Evolutionary conservation across 2,888 invertebrate genomes (phyloP).

Genomic region (Eustalomyia histrio): DNA sequence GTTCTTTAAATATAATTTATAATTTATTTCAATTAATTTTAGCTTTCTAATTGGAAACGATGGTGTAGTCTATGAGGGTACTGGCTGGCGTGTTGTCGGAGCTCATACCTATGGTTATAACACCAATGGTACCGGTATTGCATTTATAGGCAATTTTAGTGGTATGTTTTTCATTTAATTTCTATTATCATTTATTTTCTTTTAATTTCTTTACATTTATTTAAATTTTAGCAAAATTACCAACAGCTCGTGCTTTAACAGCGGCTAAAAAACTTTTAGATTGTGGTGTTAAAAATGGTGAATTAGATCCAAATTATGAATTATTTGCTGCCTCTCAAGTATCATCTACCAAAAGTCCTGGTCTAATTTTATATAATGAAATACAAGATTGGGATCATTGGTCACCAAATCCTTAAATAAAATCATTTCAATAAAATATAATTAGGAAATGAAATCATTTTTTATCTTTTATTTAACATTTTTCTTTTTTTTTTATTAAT

Average conservation of each 20-base stretch:
- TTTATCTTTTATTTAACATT: too few species aligned
- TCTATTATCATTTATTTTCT: neutral
- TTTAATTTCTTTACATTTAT: neutral
- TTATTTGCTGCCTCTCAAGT: slow-evolving; percentile 81
- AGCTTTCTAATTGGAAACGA: slow-evolving; percentile 84
- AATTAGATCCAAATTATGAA: slow-evolving; percentile 78
- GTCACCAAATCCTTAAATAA: slow-evolving; percentile 70
- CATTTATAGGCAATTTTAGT: slow-evolving; percentile 82
- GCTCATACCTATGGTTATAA: slow-evolving; percentile 83
- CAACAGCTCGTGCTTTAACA: slow-evolving; percentile 76
- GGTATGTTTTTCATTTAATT: slow-evolving; percentile 73
- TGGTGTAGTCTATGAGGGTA: slow-evolving; percentile 84
- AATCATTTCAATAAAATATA: too few species aligned
- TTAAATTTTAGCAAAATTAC: slow-evolving; percentile 76
- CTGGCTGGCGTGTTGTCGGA: slow-evolving; percentile 83
- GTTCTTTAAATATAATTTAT: too few species aligned
- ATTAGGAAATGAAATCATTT: too few species aligned
- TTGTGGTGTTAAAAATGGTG: slow-evolving; percentile 79
- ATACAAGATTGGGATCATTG: slow-evolving; percentile 80
- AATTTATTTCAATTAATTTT: neutral
- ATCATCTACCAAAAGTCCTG: slow-evolving; percentile 80
- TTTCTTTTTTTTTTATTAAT: too few species aligned
- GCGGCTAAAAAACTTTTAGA: slow-evolving; percentile 78
- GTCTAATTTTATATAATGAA: slow-evolving; percentile 79
- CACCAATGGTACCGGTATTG: slow-evolving; percentile 82